Evolutionary conservation across 2,888 invertebrate genomes (phyloP).

Genomic region (Lepidochrysops patricia): DNA sequence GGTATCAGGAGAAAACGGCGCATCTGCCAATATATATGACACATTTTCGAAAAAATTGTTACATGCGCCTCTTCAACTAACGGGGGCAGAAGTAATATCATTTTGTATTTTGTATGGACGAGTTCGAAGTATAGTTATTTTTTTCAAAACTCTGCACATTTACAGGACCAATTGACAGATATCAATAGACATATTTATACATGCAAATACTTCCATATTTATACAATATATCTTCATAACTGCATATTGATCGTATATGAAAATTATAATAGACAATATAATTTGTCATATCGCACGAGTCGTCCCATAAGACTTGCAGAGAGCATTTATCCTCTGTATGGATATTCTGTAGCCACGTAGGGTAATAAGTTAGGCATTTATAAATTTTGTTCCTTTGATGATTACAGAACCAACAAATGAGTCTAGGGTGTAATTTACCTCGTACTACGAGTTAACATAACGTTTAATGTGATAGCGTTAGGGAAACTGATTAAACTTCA

Average conservation of each 20-base stretch:
- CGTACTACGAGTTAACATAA: conserved; percentile 32
- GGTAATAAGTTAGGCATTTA: conserved; percentile 19
- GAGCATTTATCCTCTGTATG: conserved; percentile 38
- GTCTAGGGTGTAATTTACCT: conserved; percentile 21
- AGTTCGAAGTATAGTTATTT: background rate
- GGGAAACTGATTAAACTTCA: conserved; percentile 54
- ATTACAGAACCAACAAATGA: conserved; percentile 40
- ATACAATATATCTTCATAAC: background rate
- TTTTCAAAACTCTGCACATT: background rate
- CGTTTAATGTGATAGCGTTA: conserved; percentile 66
- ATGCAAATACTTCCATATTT: background rate
- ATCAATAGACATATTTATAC: background rate
- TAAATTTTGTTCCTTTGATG: conserved; percentile 54
- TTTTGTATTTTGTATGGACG: background rate
- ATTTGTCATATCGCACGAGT: background rate
- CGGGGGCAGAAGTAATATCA: too few species aligned
- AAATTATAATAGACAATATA: background rate
- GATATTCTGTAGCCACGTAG: conserved; percentile 31
- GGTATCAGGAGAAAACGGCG: too few species aligned
- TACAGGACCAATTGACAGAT: background rate
- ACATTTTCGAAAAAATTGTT: too few species aligned
- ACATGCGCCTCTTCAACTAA: too few species aligned
- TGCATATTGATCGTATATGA: background rate
- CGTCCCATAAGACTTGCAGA: conserved; percentile 21
- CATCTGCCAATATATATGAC: too few species aligned